Evolutionary conservation across 35 echinoderm and acorn worm species (phyloP), one percentile per base, ranked within the genome.

Genomic region (Apostichopus californicus): DNA sequence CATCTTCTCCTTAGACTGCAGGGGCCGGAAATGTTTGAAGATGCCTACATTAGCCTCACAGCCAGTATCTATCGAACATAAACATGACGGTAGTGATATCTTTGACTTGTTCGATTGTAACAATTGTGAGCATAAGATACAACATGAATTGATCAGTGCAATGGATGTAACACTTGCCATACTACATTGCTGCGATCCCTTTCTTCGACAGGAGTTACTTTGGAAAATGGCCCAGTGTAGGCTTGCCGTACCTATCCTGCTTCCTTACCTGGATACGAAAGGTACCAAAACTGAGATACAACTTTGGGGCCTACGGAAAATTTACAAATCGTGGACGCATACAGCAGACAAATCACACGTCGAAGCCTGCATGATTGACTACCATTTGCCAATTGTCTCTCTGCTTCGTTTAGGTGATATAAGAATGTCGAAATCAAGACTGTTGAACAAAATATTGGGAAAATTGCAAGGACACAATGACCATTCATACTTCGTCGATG

Each of bases 161-260:
- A 85, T 25, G 57, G 81, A 85, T 58, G 17, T 85, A 20, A 22
- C 56, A 7, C 54, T 85, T 85, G 81, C 81, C 28, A 15, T 85
- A 11, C 8, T 85, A 55, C 81, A 85, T 14, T 85, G 81, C 55
- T 8, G 25, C 7, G 81, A 85, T 85, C 12, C 8, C 13, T 85
- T 85, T 73, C n/a, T 89, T 14, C 18, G 86, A 21, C 86, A 89
- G 72, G 86, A 89, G 18, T 63, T 89, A 14, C 3, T 89, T 14
- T 55, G 60, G 86, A 89, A 89, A 89, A 72, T 89, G 86, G 25
- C 86, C 17, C 61, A 55, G 21, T 89, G 86, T 55, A 55, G 60
- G 9, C 60, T 89, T 55, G 86, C 86, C 22, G 86, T 89, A 12
- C 86, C 86, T 5, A 34, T 89, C 23, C 6, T 89, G 3, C 15